Evolutionary conservation across 1,140 invertebrate genomes (phyloP), one percentile per base, ranked within the genome.

Genomic region (Subanguina moxae): DNA sequence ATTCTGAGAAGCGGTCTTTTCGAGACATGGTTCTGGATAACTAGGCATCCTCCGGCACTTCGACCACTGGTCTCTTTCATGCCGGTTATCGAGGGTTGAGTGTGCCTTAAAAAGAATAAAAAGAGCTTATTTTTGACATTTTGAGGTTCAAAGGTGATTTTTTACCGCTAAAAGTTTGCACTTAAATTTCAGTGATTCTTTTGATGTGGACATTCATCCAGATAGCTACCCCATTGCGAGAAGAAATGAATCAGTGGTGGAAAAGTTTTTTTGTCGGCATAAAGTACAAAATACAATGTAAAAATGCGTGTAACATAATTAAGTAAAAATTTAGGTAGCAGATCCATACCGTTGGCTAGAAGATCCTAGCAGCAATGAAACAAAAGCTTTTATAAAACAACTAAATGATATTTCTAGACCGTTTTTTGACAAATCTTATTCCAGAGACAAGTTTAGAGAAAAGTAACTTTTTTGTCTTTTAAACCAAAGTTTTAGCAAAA

Each of bases 341-440:
- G 94, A 98, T 85, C 91, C 92, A 0, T 98, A 97, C 83, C 88
- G 93, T 56, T 97, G 93, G 93, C 83, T 98, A 25, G 95, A 98
- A 85, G 90, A 97, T 85, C 93, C 94, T 0, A 91, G 97, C 82
- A 87, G 89, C 0, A 87, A 90, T 71, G 92, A 97, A 85, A 96
- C 93, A 0, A 90, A 92, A 84, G 85, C 87, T 48, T 98, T 93
- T 87, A 90, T 97, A 42, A 89, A 93, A 66, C 88, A 88, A 13
- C 91, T 97, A 84, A 97, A 97, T 87, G 87, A 88, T 25, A 86
- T 98, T n/a, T 92, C 92, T 13, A 84, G 86, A 58, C 91, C 92
- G 1, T 97, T 89, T 84, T 85, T 98, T 5, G 86, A 91, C 70
- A 85, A 86, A 21, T 95, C 90, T 80, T 85, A 87, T 7, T 85